Evolutionary conservation across 2,797 vertebrate species (phyloP).

Genomic region (Coranthus polyacanthus): DNA sequence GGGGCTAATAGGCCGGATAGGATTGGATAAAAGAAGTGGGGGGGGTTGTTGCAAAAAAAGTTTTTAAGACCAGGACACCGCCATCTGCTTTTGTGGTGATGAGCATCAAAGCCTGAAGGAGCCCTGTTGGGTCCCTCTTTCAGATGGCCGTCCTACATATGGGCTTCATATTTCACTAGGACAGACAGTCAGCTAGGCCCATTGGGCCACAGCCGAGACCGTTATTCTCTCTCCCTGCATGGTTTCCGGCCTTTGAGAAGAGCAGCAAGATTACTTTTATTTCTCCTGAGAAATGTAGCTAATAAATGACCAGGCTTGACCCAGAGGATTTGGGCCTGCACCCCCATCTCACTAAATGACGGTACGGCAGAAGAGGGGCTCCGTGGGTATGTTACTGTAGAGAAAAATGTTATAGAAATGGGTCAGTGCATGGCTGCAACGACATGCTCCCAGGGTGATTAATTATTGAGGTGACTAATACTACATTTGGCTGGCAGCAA

Average conservation of each 20-base stretch:
- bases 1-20: slow-evolving; percentile 85
- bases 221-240: slow-evolving; percentile 74
- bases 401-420: slow-evolving; percentile 80
- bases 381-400: slow-evolving; percentile 72
- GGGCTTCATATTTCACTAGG: slow-evolving; percentile 86
- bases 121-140: slow-evolving; percentile 83
- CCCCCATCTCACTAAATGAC: slow-evolving; percentile 64
- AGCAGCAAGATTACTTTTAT: slow-evolving; percentile 78
- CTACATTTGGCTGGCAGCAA: slow-evolving; percentile 84
- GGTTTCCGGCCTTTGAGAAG: slow-evolving; percentile 77
- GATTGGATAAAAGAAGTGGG: slow-evolving; percentile 78
- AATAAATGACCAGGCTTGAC: slow-evolving; percentile 84
- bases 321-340: slow-evolving; percentile 68
- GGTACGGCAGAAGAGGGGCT: slow-evolving; percentile 53
- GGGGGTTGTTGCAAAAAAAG: slow-evolving; percentile 62
- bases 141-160: slow-evolving; percentile 83
- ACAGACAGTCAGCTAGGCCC: slow-evolving; percentile 74
- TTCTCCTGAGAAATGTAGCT: slow-evolving; percentile 80
- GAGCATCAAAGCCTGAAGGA: slow-evolving; percentile 87
- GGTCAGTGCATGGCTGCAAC: slow-evolving; percentile 81
- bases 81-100: slow-evolving; percentile 89
- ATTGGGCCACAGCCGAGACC: slow-evolving; percentile 69
- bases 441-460: slow-evolving; percentile 84
- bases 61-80: slow-evolving; percentile 76
- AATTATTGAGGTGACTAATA: slow-evolving; percentile 89